Conservation (phyloP, 2,797 vertebrate species). For the Catharus ustulatus region DNA sequence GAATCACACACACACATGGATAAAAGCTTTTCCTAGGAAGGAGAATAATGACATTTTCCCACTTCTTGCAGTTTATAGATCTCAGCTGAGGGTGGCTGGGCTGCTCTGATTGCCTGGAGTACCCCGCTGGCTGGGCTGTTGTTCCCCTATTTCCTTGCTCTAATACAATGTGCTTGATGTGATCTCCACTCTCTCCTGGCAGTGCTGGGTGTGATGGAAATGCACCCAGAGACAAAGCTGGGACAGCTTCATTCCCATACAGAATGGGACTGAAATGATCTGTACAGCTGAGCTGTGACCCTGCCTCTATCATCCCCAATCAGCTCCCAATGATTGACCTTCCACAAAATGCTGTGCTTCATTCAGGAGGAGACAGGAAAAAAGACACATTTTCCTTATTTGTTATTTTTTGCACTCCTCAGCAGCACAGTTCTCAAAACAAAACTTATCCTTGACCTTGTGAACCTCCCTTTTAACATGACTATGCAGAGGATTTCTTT, state of each 20-base stretch:
- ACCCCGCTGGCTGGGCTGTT: background rate
- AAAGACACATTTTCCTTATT: background rate
- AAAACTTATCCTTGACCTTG: background rate
- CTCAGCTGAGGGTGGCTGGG: background rate
- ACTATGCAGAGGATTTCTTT: background rate
- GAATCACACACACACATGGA: background rate
- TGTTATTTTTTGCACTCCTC: background rate
- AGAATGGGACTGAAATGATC: background rate
- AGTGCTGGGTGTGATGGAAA: slow-evolving; percentile 1
- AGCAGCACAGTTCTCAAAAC: background rate
- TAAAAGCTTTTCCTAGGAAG: background rate
- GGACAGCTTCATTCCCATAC: background rate
- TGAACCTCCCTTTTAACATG: background rate
- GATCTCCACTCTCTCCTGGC: slow-evolving; percentile 4
- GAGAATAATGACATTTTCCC: background rate
- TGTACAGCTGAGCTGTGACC: background rate
- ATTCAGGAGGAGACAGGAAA: background rate
- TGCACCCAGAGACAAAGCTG: background rate
- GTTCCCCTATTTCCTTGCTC: background rate
- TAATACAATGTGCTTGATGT: background rate
- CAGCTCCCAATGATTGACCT: background rate
- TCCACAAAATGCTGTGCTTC: background rate
- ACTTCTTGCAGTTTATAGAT: background rate
- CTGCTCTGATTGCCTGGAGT: background rate
- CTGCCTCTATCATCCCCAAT: background rate